Evolutionary conservation across 2,888 invertebrate genomes (phyloP).

Genomic region (Diplazon laetatorius): DNA sequence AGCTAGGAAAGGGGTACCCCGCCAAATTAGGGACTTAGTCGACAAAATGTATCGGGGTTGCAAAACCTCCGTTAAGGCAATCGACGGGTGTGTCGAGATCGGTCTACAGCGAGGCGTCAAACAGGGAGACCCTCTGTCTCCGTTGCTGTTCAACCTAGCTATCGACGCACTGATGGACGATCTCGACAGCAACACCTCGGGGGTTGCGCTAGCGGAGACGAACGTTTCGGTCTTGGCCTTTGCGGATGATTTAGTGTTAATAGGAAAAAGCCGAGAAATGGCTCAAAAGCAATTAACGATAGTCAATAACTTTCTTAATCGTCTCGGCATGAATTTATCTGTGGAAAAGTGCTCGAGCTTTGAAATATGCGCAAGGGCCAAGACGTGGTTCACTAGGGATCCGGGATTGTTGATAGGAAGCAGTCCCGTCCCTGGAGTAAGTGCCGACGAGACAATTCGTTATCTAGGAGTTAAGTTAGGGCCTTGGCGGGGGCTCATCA

Average conservation of each 20-base stretch:
- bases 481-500: conserved; percentile 21
- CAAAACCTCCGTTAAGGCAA: conserved; percentile 11
- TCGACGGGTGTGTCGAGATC: conserved; percentile 1
- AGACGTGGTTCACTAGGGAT: conserved; percentile 51
- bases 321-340: conserved; percentile 63
- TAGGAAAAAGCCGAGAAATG: neutral
- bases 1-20: no score
- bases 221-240: conserved; percentile 53
- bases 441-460: neutral
- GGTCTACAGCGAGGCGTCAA: conserved; percentile 20
- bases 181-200: conserved; percentile 19
- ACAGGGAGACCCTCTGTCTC: conserved; percentile 34
- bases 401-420: conserved; percentile 9
- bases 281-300: neutral
- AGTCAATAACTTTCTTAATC: fast-evolving
- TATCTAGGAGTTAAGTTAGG: conserved; percentile 18
- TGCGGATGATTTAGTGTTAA: conserved; percentile 64
- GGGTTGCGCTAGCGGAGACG: neutral
- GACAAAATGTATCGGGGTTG: no score
- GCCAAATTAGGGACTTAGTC: no score
- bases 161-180: conserved; percentile 71
- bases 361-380: neutral
- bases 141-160: conserved; percentile 42
- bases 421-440: neutral
- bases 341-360: conserved; percentile 54